A percentile compares a stretch with the other conserved stretches of the same genome.
Conservation (phyloP, 2,113 vertebrate genomes). For the Cavia aperea region DNA sequence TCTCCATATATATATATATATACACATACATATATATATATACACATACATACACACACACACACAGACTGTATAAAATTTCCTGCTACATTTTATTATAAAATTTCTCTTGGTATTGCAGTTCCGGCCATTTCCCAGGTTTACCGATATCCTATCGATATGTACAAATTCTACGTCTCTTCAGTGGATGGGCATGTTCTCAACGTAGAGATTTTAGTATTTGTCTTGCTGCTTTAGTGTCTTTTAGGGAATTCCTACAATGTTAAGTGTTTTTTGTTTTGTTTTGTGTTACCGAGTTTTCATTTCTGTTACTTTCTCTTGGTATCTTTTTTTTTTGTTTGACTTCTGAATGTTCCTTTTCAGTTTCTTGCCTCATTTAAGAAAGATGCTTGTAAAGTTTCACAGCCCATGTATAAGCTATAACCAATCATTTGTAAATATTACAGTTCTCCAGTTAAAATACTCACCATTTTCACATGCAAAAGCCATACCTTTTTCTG, state of each 20-base stretch:
- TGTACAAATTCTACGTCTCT: neutral
- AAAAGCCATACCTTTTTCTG: neutral
- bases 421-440: neutral
- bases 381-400: neutral
- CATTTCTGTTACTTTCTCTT: neutral
- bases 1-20: neutral
- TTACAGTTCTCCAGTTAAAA: neutral
- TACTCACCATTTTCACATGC: slow-evolving; percentile 65
- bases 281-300: too few relatives aligned
- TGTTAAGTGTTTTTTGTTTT: neutral
- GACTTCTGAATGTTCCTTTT: neutral
- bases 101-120: neutral
- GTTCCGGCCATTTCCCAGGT: neutral
- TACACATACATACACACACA: neutral
- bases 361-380: neutral
- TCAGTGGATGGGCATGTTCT: neutral
- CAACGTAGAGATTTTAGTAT: neutral
- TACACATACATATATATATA: neutral
- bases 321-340: neutral
- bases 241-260: neutral
- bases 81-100: neutral
- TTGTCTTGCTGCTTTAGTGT: neutral
- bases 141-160: neutral
- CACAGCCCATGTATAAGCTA: neutral
- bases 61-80: neutral